phyloP scores from a whole-genome alignment of 2,797 vertebrate genomes.

The Ataeniobius toweri region DNA sequence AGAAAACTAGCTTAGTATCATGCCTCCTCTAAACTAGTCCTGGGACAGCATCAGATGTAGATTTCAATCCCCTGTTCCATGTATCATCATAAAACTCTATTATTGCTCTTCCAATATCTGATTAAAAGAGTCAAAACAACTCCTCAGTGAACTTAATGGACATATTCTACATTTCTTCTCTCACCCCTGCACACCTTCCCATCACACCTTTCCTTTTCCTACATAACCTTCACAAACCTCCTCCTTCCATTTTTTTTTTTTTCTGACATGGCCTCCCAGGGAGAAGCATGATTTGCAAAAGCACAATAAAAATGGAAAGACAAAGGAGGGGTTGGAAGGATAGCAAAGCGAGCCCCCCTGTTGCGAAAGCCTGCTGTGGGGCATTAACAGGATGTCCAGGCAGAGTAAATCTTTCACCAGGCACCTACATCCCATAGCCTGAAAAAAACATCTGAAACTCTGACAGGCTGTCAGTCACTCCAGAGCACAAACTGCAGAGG shows the following conservation, averaged over 20 bases:
- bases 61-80: neutral
- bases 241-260: conserved; percentile 2
- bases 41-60: neutral
- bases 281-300: conserved; percentile 68
- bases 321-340: conserved; percentile 40
- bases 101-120: conserved; percentile 1
- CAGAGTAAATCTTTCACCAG: conserved; percentile 61
- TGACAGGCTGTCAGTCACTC: conserved; percentile 35
- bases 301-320: conserved; percentile 74
- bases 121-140: conserved; percentile 17
- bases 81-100: neutral
- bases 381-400: conserved; percentile 70
- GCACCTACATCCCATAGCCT: conserved; percentile 28
- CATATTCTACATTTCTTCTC: conserved; percentile 11
- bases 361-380: conserved; percentile 62
- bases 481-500: neutral
- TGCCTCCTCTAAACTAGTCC: neutral
- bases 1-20: neutral
- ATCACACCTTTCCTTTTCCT: conserved; percentile 25
- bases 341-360: conserved; percentile 55
- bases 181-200: conserved; percentile 34
- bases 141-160: neutral
- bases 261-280: conserved; percentile 49
- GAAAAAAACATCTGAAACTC: conserved; percentile 37
- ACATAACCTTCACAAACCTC: conserved; percentile 62